Base-by-base conservation (phyloP, 2,888 invertebrate species). In the Dyspetes luteomarginatus region DNA sequence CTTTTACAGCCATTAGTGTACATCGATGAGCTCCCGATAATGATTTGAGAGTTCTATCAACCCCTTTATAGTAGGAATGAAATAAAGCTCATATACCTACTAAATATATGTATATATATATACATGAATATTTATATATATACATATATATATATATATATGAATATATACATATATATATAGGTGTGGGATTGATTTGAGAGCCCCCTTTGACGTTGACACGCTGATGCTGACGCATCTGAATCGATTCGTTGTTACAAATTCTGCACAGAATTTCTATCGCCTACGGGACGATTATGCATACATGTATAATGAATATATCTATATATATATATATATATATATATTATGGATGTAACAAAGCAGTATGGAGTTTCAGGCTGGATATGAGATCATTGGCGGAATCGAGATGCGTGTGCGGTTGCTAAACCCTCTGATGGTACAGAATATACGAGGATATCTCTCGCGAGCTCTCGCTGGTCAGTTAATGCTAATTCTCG, bases 401-500 rank as follows among this genome's bases (percentile, higher is more conserved):
- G 72, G 68, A 62, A 76, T 72, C 48, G 72, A 50, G 48, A 60
- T 64, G 55, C 62, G 56, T 68, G 64, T 56, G 65, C 36, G 76
- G 28, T 56, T n/a, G n/a, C n/a, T n/a, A n/a, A n/a, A n/a, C n/a
- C n/a, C n/a, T n/a, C n/a, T n/a, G n/a, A n/a, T n/a, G n/a, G n/a
- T n/a, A n/a, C n/a, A n/a, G n/a, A n/a, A 17, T 50, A 26, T 17
- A 73, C 52, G n/a, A 48, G 41, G 43, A 36, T 48, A 60, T 48
- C 48, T 50, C 60, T 71, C 28, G 48, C 4, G 43, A 17, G 45
- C 60, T n/a, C n/a, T n/a, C 28, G 24, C 45, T 48, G 55, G 55
- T 62, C 64, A 71, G 74, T 69, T 65, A 45, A 75, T 80, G 71
- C 45, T 80, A 80, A 72, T 80, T 75, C 71, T 50, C 60, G 71